These are phyloP conservation scores for Calephelis virginiensis DNA, from an alignment of 1,140 invertebrate genomes.

Conservation along the genomic window DNA sequence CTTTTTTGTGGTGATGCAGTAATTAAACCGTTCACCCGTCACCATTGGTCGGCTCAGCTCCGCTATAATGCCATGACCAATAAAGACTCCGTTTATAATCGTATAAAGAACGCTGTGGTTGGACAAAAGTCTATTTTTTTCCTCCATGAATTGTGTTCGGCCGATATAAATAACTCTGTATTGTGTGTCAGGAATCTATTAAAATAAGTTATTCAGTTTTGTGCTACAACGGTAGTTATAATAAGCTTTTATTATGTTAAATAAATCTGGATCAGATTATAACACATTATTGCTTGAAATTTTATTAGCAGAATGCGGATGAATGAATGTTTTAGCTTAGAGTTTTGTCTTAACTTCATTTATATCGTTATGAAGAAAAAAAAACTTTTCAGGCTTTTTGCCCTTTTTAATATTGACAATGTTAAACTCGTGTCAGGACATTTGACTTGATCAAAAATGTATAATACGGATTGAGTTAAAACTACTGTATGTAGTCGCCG, in stretches of 20 bases:
- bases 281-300: conserved; percentile 36
- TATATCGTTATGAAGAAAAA: too few relatives aligned
- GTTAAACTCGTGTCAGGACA: too few relatives aligned
- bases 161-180: conserved; percentile 50
- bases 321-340: conserved; percentile 20
- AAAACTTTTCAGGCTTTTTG: too few relatives aligned
- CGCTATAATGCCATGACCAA: conserved; percentile 5
- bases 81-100: conserved; percentile 14
- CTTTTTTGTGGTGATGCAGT: conserved; percentile 4
- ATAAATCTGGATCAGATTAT: conserved; percentile 42
- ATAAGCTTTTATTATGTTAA: conserved; percentile 46
- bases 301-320: conserved; percentile 1
- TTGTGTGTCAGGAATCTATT: conserved; percentile 62
- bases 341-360: not conserved
- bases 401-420: too few relatives aligned
- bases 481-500: too few relatives aligned
- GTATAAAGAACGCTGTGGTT: conserved; percentile 34
- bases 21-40: not conserved
- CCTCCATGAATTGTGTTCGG: conserved; percentile 38
- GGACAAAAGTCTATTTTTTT: conserved; percentile 47
- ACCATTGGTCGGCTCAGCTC: conserved; percentile 1
- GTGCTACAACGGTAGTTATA: conserved; percentile 43
- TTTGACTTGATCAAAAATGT: too few relatives aligned
- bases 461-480: too few relatives aligned
- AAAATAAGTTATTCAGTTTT: conserved; percentile 51